A percentile compares a stretch with the other conserved stretches of the same genome.
Evolutionary conservation across 2,797 vertebrate species (phyloP).

Genomic region (Pantherophis vulpinus): DNA sequence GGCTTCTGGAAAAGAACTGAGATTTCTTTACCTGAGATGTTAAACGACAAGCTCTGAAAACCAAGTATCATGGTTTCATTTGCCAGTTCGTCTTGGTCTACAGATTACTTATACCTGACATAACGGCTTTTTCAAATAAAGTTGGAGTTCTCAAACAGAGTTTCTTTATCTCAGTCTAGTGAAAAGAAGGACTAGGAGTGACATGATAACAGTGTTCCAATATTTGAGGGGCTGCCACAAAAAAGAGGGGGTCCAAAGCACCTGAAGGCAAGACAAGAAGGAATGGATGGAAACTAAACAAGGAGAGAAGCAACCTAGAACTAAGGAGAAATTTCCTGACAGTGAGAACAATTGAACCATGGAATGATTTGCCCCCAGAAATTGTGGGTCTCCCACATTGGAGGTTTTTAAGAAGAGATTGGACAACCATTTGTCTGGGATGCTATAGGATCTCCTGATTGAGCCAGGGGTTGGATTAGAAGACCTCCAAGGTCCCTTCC

Average conservation of each 20-base stretch:
- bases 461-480: neutral
- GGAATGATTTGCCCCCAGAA: too few relatives aligned
- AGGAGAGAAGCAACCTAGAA: neutral
- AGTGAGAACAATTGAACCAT: neutral
- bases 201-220: neutral
- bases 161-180: neutral
- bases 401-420: neutral
- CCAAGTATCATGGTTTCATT: neutral
- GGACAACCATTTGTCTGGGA: neutral
- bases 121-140: neutral
- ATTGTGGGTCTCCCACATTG: neutral
- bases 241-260: neutral
- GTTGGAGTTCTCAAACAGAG: constrained; percentile 15
- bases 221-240: neutral
- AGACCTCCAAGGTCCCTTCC: neutral
- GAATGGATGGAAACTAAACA: neutral
- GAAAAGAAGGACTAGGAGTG: neutral
- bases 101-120: neutral
- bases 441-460: neutral
- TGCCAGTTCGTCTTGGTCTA: neutral
- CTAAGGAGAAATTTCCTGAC: neutral
- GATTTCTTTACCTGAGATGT: neutral
- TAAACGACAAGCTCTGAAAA: neutral
- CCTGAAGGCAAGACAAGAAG: neutral
- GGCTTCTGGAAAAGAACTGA: neutral